Evolutionary conservation across 1,140 invertebrate genomes (phyloP).

Genomic region (Achatina immaculata): DNA sequence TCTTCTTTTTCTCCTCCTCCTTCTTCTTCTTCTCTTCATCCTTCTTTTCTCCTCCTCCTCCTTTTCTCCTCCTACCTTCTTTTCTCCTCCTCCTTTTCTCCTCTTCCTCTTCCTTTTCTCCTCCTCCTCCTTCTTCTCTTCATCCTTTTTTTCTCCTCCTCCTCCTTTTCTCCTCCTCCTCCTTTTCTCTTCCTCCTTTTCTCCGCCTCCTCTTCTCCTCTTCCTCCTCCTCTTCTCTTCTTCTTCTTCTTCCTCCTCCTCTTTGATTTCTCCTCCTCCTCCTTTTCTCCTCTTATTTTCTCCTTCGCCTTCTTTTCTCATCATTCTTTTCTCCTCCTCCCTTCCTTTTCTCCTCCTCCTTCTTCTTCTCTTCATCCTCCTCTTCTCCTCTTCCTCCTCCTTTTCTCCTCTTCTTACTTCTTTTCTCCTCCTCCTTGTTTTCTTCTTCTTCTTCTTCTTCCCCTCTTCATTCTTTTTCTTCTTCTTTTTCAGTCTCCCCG

Average conservation of each 20-base stretch:
- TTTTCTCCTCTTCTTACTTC: background rate
- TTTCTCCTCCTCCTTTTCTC: background rate
- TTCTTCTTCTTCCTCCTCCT: background rate
- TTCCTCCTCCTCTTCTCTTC: too few relatives aligned
- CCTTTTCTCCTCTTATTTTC: background rate
- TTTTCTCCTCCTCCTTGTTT: background rate
- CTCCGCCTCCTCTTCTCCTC: too few relatives aligned
- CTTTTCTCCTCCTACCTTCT: too few relatives aligned
- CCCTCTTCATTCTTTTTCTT: background rate
- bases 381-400: background rate
- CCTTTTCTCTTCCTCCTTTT: background rate
- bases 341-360: background rate
- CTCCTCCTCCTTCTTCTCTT: background rate
- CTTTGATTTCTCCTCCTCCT: too few relatives aligned
- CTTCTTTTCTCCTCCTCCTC: too few relatives aligned
- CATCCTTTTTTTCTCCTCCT: background rate
- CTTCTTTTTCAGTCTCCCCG: too few relatives aligned
- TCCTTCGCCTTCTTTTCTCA: too few relatives aligned
- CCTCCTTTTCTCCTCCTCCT: background rate
- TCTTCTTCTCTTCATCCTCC: background rate
- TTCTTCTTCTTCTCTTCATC: background rate
- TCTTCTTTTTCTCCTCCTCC: too few relatives aligned
- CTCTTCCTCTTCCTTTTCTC: constrained; percentile 8
- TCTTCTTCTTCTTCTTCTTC: background rate
- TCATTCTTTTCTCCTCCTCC: background rate